Evolutionary conservation across 1,140 invertebrate species (phyloP), one percentile per base, ranked within the genome.

Genomic region (Drosophila busckii): DNA sequence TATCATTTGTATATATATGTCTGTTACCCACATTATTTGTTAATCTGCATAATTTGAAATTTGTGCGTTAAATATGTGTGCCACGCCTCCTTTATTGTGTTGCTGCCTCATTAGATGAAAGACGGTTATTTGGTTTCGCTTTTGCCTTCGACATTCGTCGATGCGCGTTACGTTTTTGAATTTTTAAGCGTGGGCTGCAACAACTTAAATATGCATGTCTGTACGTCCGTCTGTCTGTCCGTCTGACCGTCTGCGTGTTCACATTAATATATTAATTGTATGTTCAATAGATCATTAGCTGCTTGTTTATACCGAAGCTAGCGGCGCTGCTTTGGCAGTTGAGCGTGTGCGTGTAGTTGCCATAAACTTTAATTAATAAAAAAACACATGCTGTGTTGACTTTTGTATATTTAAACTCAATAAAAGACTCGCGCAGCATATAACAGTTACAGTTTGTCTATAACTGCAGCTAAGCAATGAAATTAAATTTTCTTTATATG

Each of bases 241-340:
- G n/a, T n/a, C n/a, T n/a, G n/a, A n/a, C n/a, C n/a, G n/a, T n/a
- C n/a, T n/a, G n/a, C n/a, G n/a, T n/a, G n/a, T n/a, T n/a, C n/a
- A n/a, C n/a, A n/a, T 46, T 61, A 42, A 50, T 32, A 55, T 64
- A 52, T 78, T 80, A 78, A 78, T 78, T 80, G 73, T 48, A 45
- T 82, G 73, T 63, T 80, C 54, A 67, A 46, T 67, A 73, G 69
- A 68, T 80, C 58, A 54, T 80, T 73, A 65, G 73, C 68, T 80
- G 56, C 75, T 80, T 73, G 34, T 70, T 61, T 78, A 52, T 60
- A 59, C 46, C 62, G 61, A 34, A 35, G 10, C 9, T 26, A 10
- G 23, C 13, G 17, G n/a, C n/a, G n/a, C n/a, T n/a, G n/a, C n/a
- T n/a, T n/a, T 10, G 13, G 7, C 13, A 40, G 15, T 8, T 40